Evolutionary conservation across 2,888 invertebrate genomes (phyloP).

Genomic region (Lomographa bimaculata): DNA sequence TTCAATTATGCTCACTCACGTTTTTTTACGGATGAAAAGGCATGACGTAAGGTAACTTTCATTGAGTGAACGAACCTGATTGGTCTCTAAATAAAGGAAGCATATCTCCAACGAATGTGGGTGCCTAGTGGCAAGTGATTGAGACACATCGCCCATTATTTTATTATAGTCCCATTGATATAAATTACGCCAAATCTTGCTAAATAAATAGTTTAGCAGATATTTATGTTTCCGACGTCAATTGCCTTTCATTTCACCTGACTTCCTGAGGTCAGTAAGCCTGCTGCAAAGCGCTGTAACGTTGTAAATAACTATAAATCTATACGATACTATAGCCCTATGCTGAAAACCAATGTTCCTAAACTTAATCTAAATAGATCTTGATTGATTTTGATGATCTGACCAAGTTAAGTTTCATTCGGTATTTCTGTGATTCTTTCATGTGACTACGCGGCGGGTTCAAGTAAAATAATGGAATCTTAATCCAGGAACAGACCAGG

Average conservation of each 20-base stretch:
- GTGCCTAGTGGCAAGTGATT: constrained; percentile 27
- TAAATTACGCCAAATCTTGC: constrained; percentile 14
- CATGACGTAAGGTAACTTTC: constrained; percentile 7
- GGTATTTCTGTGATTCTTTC: too few species aligned
- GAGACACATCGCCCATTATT: constrained; percentile 30
- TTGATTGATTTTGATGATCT: too few species aligned
- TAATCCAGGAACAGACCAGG: too few species aligned
- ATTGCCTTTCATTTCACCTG: constrained; percentile 11
- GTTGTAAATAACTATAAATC: too few species aligned
- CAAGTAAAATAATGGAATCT: too few species aligned
- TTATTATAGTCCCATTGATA: constrained; percentile 22
- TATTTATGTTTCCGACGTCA: constrained; percentile 11
- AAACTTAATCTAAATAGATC: too few species aligned
- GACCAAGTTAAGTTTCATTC: too few species aligned
- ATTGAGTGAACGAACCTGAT: constrained; percentile 1
- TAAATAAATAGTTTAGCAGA: constrained; percentile 10
- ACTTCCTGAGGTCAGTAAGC: constrained; percentile 10
- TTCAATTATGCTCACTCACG: neutral
- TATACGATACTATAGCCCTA: too few species aligned
- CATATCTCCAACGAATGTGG: constrained; percentile 21
- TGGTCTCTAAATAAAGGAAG: constrained; percentile 10
- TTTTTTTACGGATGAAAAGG: constrained; percentile 4
- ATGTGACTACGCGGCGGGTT: too few species aligned
- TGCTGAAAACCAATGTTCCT: too few species aligned
- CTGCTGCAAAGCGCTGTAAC: too few species aligned